These are phyloP conservation scores for Hemicordylus capensis DNA, from an alignment of 2,113 vertebrate species.

Conservation along the genomic window DNA sequence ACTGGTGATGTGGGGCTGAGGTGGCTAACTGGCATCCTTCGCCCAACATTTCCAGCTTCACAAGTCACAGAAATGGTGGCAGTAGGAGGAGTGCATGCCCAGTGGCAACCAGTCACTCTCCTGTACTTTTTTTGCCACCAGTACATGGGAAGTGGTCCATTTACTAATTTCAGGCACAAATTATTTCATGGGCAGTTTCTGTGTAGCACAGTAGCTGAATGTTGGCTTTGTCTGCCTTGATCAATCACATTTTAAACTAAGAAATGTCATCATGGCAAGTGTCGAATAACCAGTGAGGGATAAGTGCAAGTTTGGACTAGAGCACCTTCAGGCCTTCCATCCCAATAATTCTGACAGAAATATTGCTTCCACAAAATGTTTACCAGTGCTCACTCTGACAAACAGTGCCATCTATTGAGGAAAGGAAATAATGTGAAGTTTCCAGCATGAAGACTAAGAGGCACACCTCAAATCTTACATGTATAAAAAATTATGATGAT, in stretches of 20 bases:
- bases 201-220: background rate
- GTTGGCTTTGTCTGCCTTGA: background rate
- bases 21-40: too few species aligned
- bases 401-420: slow-evolving; percentile 74
- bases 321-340: background rate
- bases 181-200: background rate
- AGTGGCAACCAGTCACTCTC: too few species aligned
- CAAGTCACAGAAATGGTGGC: too few species aligned
- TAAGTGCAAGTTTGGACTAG: background rate
- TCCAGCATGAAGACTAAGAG: accelerated
- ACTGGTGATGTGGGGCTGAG: too few species aligned
- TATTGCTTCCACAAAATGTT: background rate
- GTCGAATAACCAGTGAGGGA: background rate
- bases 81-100: too few species aligned
- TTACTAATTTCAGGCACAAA: background rate
- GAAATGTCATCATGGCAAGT: background rate
- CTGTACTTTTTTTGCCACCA: too few species aligned
- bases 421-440: slow-evolving; percentile 3
- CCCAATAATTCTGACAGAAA: background rate
- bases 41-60: too few species aligned
- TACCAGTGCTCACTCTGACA: slow-evolving; percentile 39
- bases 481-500: background rate
- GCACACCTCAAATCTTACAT: too few species aligned
- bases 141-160: too few species aligned
- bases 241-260: background rate